Evolutionary conservation across 2,113 vertebrate genomes (phyloP), one percentile per base, ranked within the genome.

Genomic region (Rissa tridactyla): DNA sequence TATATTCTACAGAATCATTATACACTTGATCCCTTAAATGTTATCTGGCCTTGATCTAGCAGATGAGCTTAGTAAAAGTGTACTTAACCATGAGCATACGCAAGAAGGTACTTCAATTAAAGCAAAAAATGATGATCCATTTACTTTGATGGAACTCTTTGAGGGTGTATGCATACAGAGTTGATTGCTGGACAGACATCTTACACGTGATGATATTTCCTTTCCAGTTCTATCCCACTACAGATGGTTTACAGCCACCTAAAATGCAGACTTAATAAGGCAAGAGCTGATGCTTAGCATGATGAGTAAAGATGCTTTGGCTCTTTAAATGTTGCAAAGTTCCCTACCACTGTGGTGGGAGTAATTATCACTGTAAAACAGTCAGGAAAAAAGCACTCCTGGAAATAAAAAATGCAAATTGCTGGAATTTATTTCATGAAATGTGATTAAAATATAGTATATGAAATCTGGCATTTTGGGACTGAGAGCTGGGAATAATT

Each of bases 361-460:
- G 97, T 97, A 96, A 96, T 91, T 97, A 95, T 93, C 83, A 90
- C 52, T 95, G 10, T 82, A 84, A 23, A 76, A 36, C 54, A 87
- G 44, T 66, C 29, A 95, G 66, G 69, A 34, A 90, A 79, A 79
- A 65, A 69, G 52, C 69, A 84, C 14, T 47, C 11, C 25, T 64
- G 47, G 29, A 97, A 92, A 92, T 9, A 11, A 69, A 79, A 93
- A 94, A 81, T 69, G 13, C 8, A 89, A 97, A 91, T 68, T 71
- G 27, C 8, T 64, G 30, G 51, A 92, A 92, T 76, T 85, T 38
- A 2, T 92, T 96, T 81, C 14, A 92, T 92, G 69, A 89, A 94
- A 88, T 69, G 36, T 54, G 13, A 92, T 70, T 93, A 93, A 84
- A 94, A 64, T 44, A 36, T 57, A 38, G 13, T 40, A 52, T 30